These are phyloP conservation scores for Heteronetta atricapilla DNA, from an alignment of 2,113 vertebrate genomes.

Conservation along the genomic window DNA sequence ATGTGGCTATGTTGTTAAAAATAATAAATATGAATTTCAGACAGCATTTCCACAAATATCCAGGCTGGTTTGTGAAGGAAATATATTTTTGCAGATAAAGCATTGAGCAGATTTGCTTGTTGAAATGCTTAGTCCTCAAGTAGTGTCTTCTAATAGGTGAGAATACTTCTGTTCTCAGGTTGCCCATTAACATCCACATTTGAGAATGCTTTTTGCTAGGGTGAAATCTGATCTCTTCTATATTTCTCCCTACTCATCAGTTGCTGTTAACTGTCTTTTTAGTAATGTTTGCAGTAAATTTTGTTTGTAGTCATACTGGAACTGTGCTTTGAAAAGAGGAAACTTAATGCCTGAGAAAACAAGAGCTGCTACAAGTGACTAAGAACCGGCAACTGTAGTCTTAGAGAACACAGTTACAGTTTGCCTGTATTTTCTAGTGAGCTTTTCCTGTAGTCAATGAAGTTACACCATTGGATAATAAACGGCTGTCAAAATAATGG, in stretches of 20 bases:
- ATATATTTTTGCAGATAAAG: background rate
- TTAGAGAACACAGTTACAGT: background rate
- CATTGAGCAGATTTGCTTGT: background rate
- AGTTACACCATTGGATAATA: background rate
- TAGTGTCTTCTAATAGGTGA: background rate
- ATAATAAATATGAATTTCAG: background rate
- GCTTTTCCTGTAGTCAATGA: background rate
- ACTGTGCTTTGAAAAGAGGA: conserved; percentile 25
- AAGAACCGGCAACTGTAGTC: background rate
- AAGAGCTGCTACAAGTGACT: background rate
- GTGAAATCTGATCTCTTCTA: background rate
- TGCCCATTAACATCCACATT: background rate
- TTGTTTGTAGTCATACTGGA: background rate
- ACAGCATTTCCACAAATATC: background rate
- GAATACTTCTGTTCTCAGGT: background rate
- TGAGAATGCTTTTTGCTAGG: background rate
- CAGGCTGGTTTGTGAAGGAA: background rate
- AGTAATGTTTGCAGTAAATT: background rate
- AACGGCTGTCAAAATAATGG: background rate
- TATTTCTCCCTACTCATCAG: background rate
- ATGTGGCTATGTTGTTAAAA: fast-evolving
- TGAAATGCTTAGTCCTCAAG: background rate
- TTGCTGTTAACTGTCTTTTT: background rate
- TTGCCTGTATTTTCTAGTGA: background rate
- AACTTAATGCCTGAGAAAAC: background rate